Evolutionary conservation across 2,113 vertebrate species (phyloP), one percentile per base, ranked within the genome.

Genomic region (Typhlomys cinereus): DNA sequence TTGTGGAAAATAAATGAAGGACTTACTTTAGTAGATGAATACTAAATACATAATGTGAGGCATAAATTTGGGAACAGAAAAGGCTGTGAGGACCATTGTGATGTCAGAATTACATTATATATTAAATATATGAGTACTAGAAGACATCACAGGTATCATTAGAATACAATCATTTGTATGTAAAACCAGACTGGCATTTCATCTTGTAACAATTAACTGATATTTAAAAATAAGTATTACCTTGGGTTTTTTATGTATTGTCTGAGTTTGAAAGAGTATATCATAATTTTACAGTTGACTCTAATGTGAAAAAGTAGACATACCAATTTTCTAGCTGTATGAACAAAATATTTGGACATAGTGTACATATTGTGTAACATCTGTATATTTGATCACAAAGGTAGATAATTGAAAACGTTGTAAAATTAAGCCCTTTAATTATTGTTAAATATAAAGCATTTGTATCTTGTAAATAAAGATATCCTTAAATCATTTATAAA

Each of bases 371-470:
- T 91, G 52, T 98, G 97, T 98, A 98, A 97, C 90, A 98, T 98
- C 98, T 98, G 98, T 98, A 98, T 98, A 98, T 98, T 98, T 97
- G 96, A 92, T 96, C 92, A 93, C 96, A 96, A 97, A 93, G 61
- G 39, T 89, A 96, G 92, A 89, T 91, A 96, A 95, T 95, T 97
- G 85, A 87, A 97, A 90, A 92, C 95, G 96, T 89, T 98, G 97
- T 98, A 98, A 97, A 98, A 97, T 97, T 96, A 98, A 97, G 98
- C 98, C 98, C 98, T 98, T 98, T 98, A 98, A 98, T 98, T 98
- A 95, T 95, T 97, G 95, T 97, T 98, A 96, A 97, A 97, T 97
- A 98, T 97, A 96, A 97, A 95, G 96, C 95, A 96, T 98, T 98
- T 98, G 96, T 98, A 98, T 97, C 96, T 96, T 98, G 97, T 98